These are phyloP conservation scores for Molanna angustata DNA, from an alignment of 2,888 invertebrate species.

Conservation along the genomic window DNA sequence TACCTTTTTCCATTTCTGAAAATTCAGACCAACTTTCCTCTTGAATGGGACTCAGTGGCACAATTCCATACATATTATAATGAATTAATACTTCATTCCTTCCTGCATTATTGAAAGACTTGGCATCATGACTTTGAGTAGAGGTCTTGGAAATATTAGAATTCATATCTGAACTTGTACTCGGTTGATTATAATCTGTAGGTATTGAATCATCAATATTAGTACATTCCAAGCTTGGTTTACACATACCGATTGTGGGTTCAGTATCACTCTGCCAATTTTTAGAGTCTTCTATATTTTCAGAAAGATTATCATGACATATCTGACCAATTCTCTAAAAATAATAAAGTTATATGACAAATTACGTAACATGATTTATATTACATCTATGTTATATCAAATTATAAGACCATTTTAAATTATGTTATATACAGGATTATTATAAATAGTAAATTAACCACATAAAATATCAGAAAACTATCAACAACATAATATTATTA, in stretches of 20 bases:
- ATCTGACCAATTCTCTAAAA: constrained; percentile 26
- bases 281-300: constrained; percentile 7
- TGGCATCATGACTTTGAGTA: neutral
- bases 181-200: neutral
- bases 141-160: neutral
- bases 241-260: constrained; percentile 33
- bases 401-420: too few relatives aligned
- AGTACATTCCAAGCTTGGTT: neutral
- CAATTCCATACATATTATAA: constrained; percentile 56
- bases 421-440: too few relatives aligned
- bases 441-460: too few relatives aligned
- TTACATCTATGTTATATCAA: too few relatives aligned
- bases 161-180: neutral
- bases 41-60: constrained; percentile 58
- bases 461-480: too few relatives aligned
- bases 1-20: constrained; percentile 29
- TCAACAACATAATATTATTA: too few relatives aligned
- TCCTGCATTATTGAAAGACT: constrained; percentile 23
- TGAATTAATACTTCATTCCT: constrained; percentile 41
- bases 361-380: too few relatives aligned
- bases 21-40: constrained; percentile 50
- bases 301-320: constrained; percentile 20
- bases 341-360: constrained; percentile 1
- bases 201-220: neutral
- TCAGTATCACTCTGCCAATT: constrained; percentile 2